Base-by-base conservation (phyloP, 2,113 vertebrate species). In the Ageneiosus marmoratus region DNA sequence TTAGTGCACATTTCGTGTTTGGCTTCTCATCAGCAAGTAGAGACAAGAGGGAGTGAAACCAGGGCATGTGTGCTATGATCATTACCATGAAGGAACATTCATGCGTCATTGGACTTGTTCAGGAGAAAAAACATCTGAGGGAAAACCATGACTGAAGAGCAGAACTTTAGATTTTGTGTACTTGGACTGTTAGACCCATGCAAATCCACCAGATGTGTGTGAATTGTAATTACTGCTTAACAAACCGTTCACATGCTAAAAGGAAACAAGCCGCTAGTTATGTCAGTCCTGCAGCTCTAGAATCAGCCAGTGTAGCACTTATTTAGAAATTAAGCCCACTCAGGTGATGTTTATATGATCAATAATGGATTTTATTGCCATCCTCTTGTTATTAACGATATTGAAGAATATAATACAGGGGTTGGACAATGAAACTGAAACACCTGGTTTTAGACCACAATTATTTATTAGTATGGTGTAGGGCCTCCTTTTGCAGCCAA, bases 1-100 rank as follows among this genome's bases (percentile, higher is more conserved):
- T 74, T 93, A 88, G 81, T 22, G 20, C 24, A 24, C 80, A 20
- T 8, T 16, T 11, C 69, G 46, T 51, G 24, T 69, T n/a, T n/a
- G n/a, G n/a, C 44, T 22, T 80, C 37, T 34, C 48, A n/a, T 27
- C 58, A 73, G 48, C 63, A 58, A 73, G 46, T 34, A 67, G 75
- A 69, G 75, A 44, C 32, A 44, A 29, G 56, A 34, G 53, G 10
- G n/a, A 67, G 77, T 29, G 58, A 18, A 22, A 70, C 65, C 2
- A 20, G 34, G 44, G 34, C 55, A 51, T 65, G 73, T 50, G 67
- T 46, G 74, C 34, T 83, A 24, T 56, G 62, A 74, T 83, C 50
- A 51, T 67, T 74, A 55, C 34, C 50, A 55, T 29, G 62, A 32
- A 44, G 34, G 50, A 69, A 77, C 41, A 70, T 58, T 78, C 58